phyloP scores from a whole-genome alignment of 2,888 invertebrate genomes.

The Strigamia transsilvanica region DNA sequence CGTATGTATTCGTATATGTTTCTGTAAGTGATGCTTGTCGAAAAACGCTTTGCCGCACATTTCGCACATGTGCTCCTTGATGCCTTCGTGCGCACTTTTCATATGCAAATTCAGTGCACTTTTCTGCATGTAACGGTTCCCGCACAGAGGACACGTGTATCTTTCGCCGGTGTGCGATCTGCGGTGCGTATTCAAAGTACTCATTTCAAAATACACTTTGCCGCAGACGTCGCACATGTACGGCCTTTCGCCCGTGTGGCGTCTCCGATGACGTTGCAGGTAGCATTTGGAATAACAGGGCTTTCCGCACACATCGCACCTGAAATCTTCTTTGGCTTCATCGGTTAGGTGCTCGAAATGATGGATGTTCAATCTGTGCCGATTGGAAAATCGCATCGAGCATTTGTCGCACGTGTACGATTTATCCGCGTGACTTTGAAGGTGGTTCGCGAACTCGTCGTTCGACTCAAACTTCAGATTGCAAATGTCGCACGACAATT shows the following conservation, averaged over 20 bases:
- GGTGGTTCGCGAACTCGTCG: constrained; percentile 12
- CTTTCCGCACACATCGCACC: constrained; percentile 52
- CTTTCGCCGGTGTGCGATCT: constrained; percentile 52
- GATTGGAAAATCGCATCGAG: constrained; percentile 32
- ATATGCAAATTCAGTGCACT: constrained; percentile 53
- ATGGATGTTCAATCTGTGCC: constrained; percentile 51
- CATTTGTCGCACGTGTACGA: constrained; percentile 52
- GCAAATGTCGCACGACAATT: constrained; percentile 31
- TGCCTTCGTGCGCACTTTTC: constrained; percentile 53
- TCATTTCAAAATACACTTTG: constrained; percentile 53
- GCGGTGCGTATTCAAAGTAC: constrained; percentile 51
- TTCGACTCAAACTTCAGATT: constrained; percentile 39
- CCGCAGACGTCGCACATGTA: constrained; percentile 54
- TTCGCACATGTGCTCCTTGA: constrained; percentile 54
- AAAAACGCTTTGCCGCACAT: constrained; percentile 53
- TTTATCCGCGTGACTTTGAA: constrained; percentile 53
- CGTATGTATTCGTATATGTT: constrained; percentile 53
- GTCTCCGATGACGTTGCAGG: constrained; percentile 50
- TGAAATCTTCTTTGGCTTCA: constrained; percentile 52
- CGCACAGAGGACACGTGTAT: constrained; percentile 51
- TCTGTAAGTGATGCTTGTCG: constrained; percentile 53
- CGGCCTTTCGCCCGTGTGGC: constrained; percentile 52
- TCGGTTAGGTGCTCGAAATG: constrained; percentile 52
- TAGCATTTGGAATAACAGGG: constrained; percentile 52
- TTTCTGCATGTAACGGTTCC: constrained; percentile 53